phyloP scores from a whole-genome alignment of 2,797 vertebrate genomes.

The Forpus xanthops region DNA sequence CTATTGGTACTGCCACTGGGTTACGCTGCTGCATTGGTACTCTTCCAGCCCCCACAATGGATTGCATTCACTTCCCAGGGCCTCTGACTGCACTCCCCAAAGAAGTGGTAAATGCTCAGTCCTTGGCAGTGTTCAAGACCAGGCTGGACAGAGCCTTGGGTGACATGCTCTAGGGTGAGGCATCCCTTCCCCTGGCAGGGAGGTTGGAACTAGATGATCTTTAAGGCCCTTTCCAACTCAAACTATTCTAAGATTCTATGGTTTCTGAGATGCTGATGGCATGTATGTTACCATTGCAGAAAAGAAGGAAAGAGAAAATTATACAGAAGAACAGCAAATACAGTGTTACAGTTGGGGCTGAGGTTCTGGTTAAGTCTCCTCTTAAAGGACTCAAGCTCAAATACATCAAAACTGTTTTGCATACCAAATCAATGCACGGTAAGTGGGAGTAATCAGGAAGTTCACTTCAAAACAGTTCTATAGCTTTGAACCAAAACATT shows the following conservation, averaged over 20 bases:
- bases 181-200: background rate
- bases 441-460: background rate
- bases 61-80: background rate
- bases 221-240: background rate
- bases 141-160: background rate
- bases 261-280: background rate
- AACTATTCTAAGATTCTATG: background rate
- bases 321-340: background rate
- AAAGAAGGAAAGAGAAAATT: background rate
- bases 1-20: background rate
- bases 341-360: background rate
- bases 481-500: constrained; percentile 6
- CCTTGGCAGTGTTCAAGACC: background rate
- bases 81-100: background rate
- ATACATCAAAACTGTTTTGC: background rate
- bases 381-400: background rate
- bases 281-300: background rate
- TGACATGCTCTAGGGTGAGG: background rate
- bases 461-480: constrained; percentile 7
- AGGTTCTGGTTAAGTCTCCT: background rate
- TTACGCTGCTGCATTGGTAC: background rate
- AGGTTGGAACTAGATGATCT: background rate
- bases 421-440: background rate
- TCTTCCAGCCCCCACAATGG: background rate
- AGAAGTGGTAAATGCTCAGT: background rate